Conservation (phyloP, 2,888 invertebrate genomes). For the Ptychoptera albimana region DNA sequence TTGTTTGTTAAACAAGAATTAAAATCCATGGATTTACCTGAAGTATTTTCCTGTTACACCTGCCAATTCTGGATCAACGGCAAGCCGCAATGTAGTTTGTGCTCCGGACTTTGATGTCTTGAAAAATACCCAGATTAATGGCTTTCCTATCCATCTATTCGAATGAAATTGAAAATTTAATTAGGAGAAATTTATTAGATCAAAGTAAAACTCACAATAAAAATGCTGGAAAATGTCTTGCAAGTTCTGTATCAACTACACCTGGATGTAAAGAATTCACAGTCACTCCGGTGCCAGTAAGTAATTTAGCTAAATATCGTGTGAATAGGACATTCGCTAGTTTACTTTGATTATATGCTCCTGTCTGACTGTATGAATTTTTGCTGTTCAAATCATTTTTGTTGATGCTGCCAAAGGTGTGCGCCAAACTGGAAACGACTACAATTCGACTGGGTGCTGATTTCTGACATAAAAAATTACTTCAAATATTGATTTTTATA, state of each 20-base stretch:
- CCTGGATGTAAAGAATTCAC: constrained; percentile 78
- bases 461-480: constrained; percentile 20
- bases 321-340: constrained; percentile 63
- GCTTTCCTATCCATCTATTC: constrained; percentile 14
- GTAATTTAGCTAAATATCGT: constrained; percentile 43
- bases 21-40: neutral
- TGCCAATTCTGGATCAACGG: constrained; percentile 24
- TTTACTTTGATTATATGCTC: constrained; percentile 61
- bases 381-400: constrained; percentile 55
- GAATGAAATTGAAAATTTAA: neutral
- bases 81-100: constrained; percentile 25
- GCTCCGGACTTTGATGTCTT: constrained; percentile 24
- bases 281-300: constrained; percentile 53
- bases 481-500: neutral
- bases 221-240: constrained; percentile 53
- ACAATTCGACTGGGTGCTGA: constrained; percentile 43
- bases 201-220: constrained; percentile 15
- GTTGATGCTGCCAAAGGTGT: constrained; percentile 32
- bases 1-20: neutral
- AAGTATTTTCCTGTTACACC: constrained; percentile 23
- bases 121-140: constrained; percentile 19
- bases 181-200: neutral
- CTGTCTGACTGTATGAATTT: constrained; percentile 31
- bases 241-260: constrained; percentile 58
- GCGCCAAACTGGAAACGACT: constrained; percentile 41